Conservation (phyloP, 35 echinoderm and acorn worm genomes). For the Nesometra sesokonis region DNA sequence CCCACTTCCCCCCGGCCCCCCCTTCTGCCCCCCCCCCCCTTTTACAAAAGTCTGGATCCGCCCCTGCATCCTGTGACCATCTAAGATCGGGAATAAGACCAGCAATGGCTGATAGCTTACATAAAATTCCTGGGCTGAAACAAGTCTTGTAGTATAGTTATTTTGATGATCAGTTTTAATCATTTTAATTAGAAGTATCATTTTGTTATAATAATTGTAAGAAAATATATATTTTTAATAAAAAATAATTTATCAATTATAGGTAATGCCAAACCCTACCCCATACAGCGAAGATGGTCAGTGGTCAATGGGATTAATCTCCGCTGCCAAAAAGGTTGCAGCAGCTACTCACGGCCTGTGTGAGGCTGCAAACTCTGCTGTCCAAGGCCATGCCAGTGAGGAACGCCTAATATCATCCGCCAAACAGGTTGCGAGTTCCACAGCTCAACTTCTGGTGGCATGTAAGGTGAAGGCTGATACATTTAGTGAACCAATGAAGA, state of each 20-base stretch:
- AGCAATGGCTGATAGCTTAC: no score
- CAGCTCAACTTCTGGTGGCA: slow-evolving; percentile 85
- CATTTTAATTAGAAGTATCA: no score
- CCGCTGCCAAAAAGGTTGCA: slow-evolving; percentile 85
- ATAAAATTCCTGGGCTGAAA: no score
- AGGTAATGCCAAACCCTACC: slow-evolving; percentile 61
- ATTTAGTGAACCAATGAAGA: slow-evolving; percentile 90
- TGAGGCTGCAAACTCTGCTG: slow-evolving; percentile 84
- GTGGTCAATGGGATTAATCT: slow-evolving; percentile 96
- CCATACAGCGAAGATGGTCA: slow-evolving; percentile 92
- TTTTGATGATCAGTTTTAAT: no score
- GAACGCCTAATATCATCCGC: slow-evolving; percentile 89
- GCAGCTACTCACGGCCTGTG: slow-evolving; percentile 95
- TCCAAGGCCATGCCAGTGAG: slow-evolving; percentile 85
- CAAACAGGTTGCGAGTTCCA: slow-evolving; percentile 87
- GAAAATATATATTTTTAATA: no score
- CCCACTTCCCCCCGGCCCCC: no score
- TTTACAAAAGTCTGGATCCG: no score
- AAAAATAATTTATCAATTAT: not conserved
- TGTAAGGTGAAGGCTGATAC: slow-evolving; percentile 96
- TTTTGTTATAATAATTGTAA: no score
- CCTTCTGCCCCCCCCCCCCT: no score
- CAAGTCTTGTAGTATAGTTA: no score
- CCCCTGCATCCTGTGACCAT: no score
- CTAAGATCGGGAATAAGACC: no score